A percentile compares a stretch with the other conserved stretches of the same genome.
Conservation (phyloP, 2,888 invertebrate genomes). For the Papilio protenor region DNA sequence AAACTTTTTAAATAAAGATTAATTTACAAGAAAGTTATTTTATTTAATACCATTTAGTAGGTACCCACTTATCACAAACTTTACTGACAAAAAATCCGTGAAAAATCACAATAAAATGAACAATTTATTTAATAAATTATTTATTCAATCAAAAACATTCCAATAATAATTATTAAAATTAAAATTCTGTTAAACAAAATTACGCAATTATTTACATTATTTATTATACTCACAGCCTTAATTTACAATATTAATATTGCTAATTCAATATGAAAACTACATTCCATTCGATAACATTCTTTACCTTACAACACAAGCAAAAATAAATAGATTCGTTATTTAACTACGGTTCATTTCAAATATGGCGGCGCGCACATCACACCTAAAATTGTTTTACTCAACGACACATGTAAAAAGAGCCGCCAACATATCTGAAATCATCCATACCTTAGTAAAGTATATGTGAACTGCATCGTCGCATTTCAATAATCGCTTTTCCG, state of each 20-base stretch:
- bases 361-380: too few relatives aligned
- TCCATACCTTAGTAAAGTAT: slow-evolving; percentile 66
- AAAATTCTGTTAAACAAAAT: too few relatives aligned
- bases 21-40: not conserved
- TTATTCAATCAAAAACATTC: not conserved
- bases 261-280: not conserved
- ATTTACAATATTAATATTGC: not conserved
- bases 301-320: not conserved
- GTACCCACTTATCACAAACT: not conserved
- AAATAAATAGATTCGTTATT: slow-evolving; percentile 5
- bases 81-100: too few relatives aligned
- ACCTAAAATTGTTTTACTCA: too few relatives aligned
- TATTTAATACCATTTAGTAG: not conserved
- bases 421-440: not conserved
- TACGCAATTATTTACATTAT: too few relatives aligned
- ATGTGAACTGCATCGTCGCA: slow-evolving; percentile 71
- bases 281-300: not conserved
- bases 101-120: not conserved
- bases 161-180: not conserved
- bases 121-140: not conserved
- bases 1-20: slow-evolving; percentile 6
- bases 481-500: slow-evolving; percentile 54
- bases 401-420: too few relatives aligned
- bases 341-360: not conserved
- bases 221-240: slow-evolving; percentile 2